Conservation (phyloP, 2,888 invertebrate genomes). For the Drosophila anomelani region DNA sequence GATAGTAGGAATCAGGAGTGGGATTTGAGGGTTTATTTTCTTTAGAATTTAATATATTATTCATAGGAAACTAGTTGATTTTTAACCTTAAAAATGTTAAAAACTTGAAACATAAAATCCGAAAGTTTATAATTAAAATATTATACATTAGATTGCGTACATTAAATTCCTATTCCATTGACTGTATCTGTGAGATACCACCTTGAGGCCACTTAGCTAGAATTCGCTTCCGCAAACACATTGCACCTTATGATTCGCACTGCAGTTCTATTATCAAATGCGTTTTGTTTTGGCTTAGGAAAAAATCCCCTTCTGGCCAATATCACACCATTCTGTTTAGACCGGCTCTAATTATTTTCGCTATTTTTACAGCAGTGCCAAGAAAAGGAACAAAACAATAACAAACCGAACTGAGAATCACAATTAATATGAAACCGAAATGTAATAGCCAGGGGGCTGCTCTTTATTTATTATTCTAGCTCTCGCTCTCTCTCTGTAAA, state of each 20-base stretch:
- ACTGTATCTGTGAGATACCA: neutral
- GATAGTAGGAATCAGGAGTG: neutral
- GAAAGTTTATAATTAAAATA: neutral
- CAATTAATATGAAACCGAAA: constrained; percentile 31
- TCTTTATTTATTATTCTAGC: constrained; percentile 8
- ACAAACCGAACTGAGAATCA: constrained; percentile 30
- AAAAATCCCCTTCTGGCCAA: constrained; percentile 4
- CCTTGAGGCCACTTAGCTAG: constrained; percentile 24
- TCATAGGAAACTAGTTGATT: neutral
- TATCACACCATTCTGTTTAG: constrained; percentile 28
- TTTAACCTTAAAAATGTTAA: neutral
- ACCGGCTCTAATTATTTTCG: constrained; percentile 11
- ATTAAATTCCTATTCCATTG: neutral
- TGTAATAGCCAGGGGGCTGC: constrained; percentile 26
- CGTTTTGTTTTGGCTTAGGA: constrained; percentile 4
- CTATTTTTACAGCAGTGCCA: constrained; percentile 19
- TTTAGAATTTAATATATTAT: neutral
- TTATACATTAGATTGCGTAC: neutral
- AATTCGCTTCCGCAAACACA: constrained; percentile 40
- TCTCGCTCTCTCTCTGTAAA: constrained; percentile 13
- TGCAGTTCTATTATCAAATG: constrained; percentile 37
- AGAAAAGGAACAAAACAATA: constrained; percentile 18
- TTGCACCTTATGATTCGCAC: constrained; percentile 17
- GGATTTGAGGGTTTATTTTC: neutral
- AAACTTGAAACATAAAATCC: neutral